phyloP scores from a whole-genome alignment of 2,113 vertebrate species.

The Corythornis vintsioides region DNA sequence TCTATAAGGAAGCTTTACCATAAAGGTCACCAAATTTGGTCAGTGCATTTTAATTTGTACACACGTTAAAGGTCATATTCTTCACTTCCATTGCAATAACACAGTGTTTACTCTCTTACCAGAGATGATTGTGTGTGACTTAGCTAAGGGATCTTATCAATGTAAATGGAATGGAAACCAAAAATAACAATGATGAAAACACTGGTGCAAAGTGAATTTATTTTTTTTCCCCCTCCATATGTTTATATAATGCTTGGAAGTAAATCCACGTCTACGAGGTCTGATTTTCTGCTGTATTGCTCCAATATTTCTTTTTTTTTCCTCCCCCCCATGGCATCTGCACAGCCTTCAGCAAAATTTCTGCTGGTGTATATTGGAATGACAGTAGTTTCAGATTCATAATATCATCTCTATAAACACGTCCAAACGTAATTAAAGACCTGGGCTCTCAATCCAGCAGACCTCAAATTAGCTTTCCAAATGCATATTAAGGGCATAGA shows the following conservation, averaged over 20 bases:
- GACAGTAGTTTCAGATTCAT: conserved; percentile 7
- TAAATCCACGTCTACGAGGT: not conserved
- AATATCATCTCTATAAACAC: conserved; percentile 2
- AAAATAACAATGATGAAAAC: not conserved
- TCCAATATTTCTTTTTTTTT: not conserved
- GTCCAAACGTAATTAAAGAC: conserved; percentile 16
- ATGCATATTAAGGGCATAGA: conserved; percentile 37
- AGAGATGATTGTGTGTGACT: not conserved
- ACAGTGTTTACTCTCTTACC: not conserved
- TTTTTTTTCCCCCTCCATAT: not conserved
- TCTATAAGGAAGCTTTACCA: conserved; percentile 54
- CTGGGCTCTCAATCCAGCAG: conserved; percentile 2
- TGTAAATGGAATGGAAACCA: not conserved
- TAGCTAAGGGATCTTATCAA: not conserved
- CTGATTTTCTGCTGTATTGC: not conserved
- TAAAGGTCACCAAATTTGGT: conserved; percentile 68
- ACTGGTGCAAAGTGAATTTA: not conserved
- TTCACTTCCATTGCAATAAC: not conserved
- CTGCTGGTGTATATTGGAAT: not conserved
- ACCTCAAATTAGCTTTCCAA: conserved; percentile 65
- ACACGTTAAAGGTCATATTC: conserved; percentile 57
- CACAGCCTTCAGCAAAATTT: not conserved
- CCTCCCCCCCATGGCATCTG: not conserved
- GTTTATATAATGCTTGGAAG: not conserved
- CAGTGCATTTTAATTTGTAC: conserved; percentile 66